Evolutionary conservation across 2,113 vertebrate genomes (phyloP).

Genomic region (Sorex araneus): DNA sequence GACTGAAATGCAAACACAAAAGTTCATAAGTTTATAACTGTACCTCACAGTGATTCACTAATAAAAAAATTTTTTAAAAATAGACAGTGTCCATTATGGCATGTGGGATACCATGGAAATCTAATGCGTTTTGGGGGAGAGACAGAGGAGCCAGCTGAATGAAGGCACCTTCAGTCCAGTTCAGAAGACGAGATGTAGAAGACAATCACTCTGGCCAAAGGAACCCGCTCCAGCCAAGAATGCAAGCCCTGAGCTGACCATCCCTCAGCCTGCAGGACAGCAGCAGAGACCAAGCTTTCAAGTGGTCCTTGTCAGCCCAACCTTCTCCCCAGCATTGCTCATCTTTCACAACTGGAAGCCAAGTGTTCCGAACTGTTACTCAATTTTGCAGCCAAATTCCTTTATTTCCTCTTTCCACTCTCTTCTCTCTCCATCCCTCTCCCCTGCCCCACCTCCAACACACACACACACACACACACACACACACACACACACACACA

Average conservation of each 20-base stretch:
- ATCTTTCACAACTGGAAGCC: slow-evolving; percentile 85
- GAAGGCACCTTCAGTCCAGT: slow-evolving; percentile 83
- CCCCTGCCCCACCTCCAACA: not conserved
- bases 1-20: too few relatives aligned
- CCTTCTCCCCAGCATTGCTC: slow-evolving; percentile 81
- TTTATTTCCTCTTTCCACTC: slow-evolving; percentile 76
- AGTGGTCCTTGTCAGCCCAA: slow-evolving; percentile 87
- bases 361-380: slow-evolving; percentile 84
- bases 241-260: slow-evolving; percentile 88
- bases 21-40: too few relatives aligned
- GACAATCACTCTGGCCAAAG: slow-evolving; percentile 87
- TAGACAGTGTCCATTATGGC: slow-evolving; percentile 13
- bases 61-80: too few relatives aligned
- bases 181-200: slow-evolving; percentile 85
- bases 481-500: slow-evolving; percentile 36
- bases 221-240: slow-evolving; percentile 90
- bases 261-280: slow-evolving; percentile 76
- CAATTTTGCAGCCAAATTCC: slow-evolving; percentile 81
- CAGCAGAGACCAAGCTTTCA: slow-evolving; percentile 87
- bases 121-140: slow-evolving; percentile 75
- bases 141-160: slow-evolving; percentile 71
- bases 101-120: slow-evolving; percentile 15
- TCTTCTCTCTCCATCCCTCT: not conserved
- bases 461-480: not conserved
- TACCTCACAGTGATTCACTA: too few relatives aligned